A percentile compares a stretch with the other conserved stretches of the same genome.
phyloP scores from a whole-genome alignment of 2,797 vertebrate species.

The Peromyscus melanophrys region DNA sequence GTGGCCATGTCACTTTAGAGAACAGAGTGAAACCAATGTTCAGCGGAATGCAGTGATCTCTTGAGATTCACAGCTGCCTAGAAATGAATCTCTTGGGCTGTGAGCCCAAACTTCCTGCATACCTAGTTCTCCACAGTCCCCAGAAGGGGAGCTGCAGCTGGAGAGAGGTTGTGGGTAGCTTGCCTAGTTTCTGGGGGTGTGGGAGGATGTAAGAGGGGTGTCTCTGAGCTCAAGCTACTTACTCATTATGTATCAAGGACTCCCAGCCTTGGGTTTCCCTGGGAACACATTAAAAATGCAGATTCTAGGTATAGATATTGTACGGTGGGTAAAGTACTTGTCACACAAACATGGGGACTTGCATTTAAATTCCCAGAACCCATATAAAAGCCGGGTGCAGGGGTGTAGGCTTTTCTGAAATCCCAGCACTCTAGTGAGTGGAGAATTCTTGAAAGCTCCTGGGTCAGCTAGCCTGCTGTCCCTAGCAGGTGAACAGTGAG shows the following conservation, averaged over 20 bases:
- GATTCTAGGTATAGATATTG: neutral
- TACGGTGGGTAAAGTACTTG: neutral
- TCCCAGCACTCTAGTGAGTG: neutral
- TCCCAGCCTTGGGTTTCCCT: neutral
- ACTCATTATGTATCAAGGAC: neutral
- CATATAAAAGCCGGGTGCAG: neutral
- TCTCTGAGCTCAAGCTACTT: neutral
- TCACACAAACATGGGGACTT: neutral
- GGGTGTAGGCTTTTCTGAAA: neutral
- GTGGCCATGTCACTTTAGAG: neutral
- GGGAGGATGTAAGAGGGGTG: neutral
- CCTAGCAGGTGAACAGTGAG: neutral
- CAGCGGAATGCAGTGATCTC: no score
- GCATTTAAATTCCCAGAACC: neutral
- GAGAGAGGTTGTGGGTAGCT: neutral
- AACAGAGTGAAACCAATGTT: neutral
- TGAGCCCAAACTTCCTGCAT: neutral
- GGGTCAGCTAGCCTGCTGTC: neutral
- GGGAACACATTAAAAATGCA: neutral
- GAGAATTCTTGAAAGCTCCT: neutral
- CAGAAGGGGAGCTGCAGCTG: neutral
- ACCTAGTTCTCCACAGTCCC: neutral
- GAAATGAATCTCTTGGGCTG: neutral
- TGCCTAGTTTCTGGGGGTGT: neutral
- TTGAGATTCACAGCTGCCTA: neutral